These are phyloP conservation scores for Amblyjoppa proteus DNA, from an alignment of 2,888 invertebrate species.

Conservation along the genomic window DNA sequence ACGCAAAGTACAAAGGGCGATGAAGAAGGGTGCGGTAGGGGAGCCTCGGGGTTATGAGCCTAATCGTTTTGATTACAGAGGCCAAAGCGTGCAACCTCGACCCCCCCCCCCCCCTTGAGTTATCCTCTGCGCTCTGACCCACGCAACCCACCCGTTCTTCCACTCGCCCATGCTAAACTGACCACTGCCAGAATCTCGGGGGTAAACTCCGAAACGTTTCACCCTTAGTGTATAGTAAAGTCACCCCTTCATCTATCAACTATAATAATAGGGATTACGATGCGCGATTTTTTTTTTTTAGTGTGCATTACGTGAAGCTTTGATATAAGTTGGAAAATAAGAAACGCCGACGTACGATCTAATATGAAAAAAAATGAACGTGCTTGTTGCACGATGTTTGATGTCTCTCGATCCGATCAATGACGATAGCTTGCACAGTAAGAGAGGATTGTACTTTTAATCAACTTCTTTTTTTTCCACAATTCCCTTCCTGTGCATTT, in stretches of 20 bases:
- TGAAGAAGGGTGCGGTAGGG: constrained; percentile 4
- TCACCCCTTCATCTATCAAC: neutral
- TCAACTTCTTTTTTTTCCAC: no score
- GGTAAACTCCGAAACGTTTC: constrained; percentile 2
- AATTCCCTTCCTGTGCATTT: no score
- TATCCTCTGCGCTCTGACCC: neutral
- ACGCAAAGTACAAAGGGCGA: neutral
- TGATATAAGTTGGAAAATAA: neutral
- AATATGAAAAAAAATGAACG: neutral
- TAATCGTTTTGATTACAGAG: constrained; percentile 75
- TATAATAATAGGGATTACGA: neutral
- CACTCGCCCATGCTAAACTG: neutral
- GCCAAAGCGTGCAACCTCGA: constrained; percentile 73
- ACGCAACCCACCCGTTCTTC: neutral
- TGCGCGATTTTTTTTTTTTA: neutral
- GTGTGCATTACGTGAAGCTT: neutral
- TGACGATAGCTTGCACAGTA: neutral
- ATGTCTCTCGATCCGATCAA: neutral
- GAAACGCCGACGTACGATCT: neutral
- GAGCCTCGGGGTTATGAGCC: constrained; percentile 39
- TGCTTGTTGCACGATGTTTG: neutral
- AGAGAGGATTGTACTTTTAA: no score
- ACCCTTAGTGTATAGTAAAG: neutral
- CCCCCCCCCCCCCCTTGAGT: constrained; percentile 9
- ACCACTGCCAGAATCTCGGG: neutral